Evolutionary conservation across 1,140 invertebrate genomes (phyloP), one percentile per base, ranked within the genome.

Genomic region (Hydropsyche tenuis): DNA sequence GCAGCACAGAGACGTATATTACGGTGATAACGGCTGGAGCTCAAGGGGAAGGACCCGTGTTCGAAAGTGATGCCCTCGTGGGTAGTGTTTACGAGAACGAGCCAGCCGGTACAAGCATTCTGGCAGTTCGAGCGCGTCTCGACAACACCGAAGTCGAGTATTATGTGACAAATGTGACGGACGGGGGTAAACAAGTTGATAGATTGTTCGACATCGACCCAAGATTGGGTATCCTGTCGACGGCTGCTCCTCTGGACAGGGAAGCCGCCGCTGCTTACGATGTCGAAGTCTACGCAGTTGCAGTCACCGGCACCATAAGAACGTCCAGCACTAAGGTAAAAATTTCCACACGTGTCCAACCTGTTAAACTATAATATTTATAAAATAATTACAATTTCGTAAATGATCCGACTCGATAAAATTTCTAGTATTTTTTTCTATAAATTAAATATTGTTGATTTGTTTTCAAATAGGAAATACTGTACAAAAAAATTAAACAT

Each of bases 91-190:
- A 90, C 73, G 96, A 98, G 82, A 97, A 97, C 81, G 93, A 95
- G 80, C 90, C 92, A 0, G 87, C 90, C 11, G 95, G 94, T 14
- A 94, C 92, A 0, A 92, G 89, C 79, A 91, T 97, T 63, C 81
- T 94, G 74, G 92, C 91, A 73, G 89, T 98, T 68, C 89, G 85
- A 27, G 94, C 93, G 71, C 86, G 88, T 37, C 85, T 87, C 78
- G 82, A 84, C 6, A 84, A 85, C 78, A 84, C 85, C 51, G 90
- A 91, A 73, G 87, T 97, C 78, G 94, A 96, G 80, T 97, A 96
- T 86, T 97, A 95, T 84, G 92, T 97, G 80, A 93, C 94, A 69
- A 97, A 96, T 84, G 92, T 95, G 80, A 96, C 95, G 45, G 89
- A 89, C 80, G 88, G 87, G 73, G 92, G 90, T 66, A 86, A 85